These are phyloP conservation scores for Acanthacorydalis orientalis DNA, from an alignment of 2,888 invertebrate species.

Conservation along the genomic window DNA sequence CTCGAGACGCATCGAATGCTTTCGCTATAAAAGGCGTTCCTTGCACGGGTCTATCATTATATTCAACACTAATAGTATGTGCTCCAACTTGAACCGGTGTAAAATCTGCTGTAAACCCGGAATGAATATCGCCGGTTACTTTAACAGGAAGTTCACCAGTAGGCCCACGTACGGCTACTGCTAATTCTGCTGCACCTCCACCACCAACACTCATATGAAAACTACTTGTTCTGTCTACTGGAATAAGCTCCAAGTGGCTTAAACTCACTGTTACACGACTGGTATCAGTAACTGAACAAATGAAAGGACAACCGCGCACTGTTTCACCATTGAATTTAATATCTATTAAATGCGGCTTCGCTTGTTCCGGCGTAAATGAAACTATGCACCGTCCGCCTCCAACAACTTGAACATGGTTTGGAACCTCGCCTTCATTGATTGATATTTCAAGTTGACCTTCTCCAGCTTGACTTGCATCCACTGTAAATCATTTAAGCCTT, in stretches of 20 bases:
- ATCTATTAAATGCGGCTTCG: conserved; percentile 83
- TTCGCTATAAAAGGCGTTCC: conserved; percentile 83
- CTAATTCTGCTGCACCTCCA: conserved; percentile 66
- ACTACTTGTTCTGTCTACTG: conserved; percentile 63
- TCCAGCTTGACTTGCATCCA: conserved; percentile 95
- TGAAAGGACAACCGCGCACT: conserved; percentile 78
- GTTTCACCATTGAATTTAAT: conserved; percentile 93
- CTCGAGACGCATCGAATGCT: conserved; percentile 80
- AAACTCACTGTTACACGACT: conserved; percentile 58
- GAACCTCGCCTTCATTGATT: conserved; percentile 97
- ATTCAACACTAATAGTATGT: conserved; percentile 78
- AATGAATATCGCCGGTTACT: conserved; percentile 74
- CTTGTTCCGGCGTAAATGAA: conserved; percentile 82
- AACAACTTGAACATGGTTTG: conserved; percentile 93
- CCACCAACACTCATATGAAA: conserved; percentile 66
- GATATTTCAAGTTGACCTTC: conserved; percentile 99
- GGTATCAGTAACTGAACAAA: conserved; percentile 69
- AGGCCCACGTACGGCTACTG: conserved; percentile 79
- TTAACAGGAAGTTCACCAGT: conserved; percentile 73
- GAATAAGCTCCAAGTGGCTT: conserved; percentile 64
- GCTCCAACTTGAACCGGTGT: conserved; percentile 87
- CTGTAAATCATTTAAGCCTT: conserved; percentile 35
- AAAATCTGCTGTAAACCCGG: conserved; percentile 81
- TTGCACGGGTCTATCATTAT: conserved; percentile 75
- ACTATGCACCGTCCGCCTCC: conserved; percentile 90